Evolutionary conservation across 2,113 vertebrate genomes (phyloP).

Genomic region (Aepyceros melampus): DNA sequence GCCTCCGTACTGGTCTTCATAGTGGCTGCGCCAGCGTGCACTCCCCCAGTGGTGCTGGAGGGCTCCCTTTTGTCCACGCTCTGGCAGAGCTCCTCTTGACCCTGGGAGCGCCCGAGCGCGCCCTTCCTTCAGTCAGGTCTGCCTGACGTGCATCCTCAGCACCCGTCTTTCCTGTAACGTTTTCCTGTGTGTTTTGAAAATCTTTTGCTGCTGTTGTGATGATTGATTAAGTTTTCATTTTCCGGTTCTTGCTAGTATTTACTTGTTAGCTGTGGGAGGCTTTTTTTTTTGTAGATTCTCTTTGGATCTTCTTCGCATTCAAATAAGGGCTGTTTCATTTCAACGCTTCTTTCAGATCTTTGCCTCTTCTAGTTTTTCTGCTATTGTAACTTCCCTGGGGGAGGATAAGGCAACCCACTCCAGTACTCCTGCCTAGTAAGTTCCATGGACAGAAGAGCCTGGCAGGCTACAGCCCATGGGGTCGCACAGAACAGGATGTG

Average conservation of each 20-base stretch:
- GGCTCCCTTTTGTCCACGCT: background rate
- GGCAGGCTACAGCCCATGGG: background rate
- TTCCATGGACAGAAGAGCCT: background rate
- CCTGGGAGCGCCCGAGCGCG: background rate
- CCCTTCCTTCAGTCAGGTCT: background rate
- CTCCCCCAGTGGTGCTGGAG: background rate
- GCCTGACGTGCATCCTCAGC: background rate
- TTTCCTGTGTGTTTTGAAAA: background rate
- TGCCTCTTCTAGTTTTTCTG: background rate
- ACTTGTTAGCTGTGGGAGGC: background rate
- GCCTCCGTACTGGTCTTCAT: accelerated
- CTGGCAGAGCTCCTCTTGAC: background rate
- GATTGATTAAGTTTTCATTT: background rate
- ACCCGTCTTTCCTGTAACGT: background rate
- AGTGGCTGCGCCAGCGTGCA: background rate
- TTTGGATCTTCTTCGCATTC: background rate
- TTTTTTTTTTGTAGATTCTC: background rate
- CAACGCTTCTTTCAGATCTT: background rate
- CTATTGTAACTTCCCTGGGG: background rate
- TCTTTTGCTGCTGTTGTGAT: background rate
- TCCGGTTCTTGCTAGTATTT: background rate
- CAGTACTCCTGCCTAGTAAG: background rate
- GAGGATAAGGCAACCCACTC: background rate
- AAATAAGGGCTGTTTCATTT: background rate
- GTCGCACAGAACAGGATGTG: background rate